A percentile compares a stretch with the other conserved stretches of the same genome.
Conservation (phyloP, 2,113 vertebrate genomes). For the Dromiciops gliroides region DNA sequence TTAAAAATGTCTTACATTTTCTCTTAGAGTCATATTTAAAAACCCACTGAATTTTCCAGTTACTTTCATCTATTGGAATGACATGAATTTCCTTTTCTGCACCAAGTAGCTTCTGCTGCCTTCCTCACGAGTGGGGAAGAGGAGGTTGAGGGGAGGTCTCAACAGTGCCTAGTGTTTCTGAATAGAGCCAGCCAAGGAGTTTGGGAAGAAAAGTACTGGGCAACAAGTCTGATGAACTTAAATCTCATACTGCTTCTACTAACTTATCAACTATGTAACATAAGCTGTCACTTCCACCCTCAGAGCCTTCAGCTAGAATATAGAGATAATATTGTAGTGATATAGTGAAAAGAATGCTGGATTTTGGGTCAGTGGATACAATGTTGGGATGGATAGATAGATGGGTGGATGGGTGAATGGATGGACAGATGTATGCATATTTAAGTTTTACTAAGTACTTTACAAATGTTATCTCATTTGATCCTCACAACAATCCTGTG, state of each 20-base stretch:
- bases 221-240: neutral
- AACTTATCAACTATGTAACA: neutral
- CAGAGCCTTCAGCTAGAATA: neutral
- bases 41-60: neutral
- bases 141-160: no score
- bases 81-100: neutral
- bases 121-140: neutral
- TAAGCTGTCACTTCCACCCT: neutral
- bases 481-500: no score
- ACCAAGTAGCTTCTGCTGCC: neutral
- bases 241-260: neutral
- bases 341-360: neutral
- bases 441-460: no score
- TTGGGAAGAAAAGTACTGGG: neutral
- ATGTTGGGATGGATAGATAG: no score
- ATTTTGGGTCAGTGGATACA: neutral
- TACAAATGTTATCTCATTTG: no score
- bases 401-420: no score
- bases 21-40: neutral
- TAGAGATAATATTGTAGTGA: neutral
- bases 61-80: neutral
- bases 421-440: no score
- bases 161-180: neutral
- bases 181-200: neutral
- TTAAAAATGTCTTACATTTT: constrained; percentile 13